These are phyloP conservation scores for Diadema setosum DNA, from an alignment of 35 echinoderm and acorn worm species.

Conservation along the genomic window DNA sequence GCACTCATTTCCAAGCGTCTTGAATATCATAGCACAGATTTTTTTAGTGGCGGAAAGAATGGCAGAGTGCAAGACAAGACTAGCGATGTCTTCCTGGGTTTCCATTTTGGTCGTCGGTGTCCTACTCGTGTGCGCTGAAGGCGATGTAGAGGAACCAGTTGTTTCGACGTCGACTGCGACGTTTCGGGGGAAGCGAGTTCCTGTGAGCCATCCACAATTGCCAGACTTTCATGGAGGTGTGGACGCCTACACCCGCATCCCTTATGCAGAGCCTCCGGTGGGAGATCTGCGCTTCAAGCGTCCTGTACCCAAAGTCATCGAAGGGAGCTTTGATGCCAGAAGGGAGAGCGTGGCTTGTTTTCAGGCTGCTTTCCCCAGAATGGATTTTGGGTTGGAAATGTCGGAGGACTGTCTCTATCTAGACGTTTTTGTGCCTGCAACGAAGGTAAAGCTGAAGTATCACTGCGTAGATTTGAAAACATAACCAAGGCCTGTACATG, in stretches of 20 bases:
- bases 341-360: not conserved
- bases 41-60: no score
- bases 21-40: no score
- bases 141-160: not conserved
- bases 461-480: no score
- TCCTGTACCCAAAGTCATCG: not conserved
- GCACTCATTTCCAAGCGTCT: no score
- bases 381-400: not conserved
- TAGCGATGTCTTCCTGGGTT: no score
- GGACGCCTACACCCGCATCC: not conserved
- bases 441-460: no score
- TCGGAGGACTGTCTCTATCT: not conserved
- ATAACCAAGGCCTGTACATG: no score
- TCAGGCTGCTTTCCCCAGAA: not conserved
- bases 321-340: not conserved
- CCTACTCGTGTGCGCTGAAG: no score
- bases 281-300: not conserved
- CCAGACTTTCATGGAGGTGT: not conserved
- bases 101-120: no score
- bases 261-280: not conserved
- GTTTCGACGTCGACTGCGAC: not conserved
- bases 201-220: not conserved
- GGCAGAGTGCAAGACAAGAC: no score
- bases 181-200: not conserved
- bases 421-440: not conserved